Conservation (phyloP, 2,113 vertebrate species). For the Tonatia bakeri region DNA sequence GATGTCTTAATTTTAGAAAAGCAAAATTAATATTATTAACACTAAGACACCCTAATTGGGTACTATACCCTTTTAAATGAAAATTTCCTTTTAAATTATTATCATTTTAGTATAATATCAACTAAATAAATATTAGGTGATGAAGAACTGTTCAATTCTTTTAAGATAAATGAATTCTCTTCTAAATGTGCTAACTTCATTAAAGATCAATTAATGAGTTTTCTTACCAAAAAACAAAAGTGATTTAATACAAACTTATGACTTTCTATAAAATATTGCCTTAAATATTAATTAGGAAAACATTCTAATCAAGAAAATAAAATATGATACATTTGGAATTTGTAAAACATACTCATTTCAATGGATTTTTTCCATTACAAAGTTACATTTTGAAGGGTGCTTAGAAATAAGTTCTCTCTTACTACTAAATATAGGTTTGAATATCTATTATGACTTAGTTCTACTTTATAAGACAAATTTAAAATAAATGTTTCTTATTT, state of each 20-base stretch:
- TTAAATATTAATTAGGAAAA: constrained; percentile 5
- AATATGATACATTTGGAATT: background rate
- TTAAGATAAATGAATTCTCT: constrained; percentile 27
- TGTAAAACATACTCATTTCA: background rate
- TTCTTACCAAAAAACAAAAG: background rate
- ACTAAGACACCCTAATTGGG: background rate
- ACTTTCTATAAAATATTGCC: background rate
- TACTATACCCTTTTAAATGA: background rate
- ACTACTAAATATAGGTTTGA: background rate
- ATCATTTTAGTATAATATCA: constrained; percentile 4
- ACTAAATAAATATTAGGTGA: background rate
- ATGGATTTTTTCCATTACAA: background rate
- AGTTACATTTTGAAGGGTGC: background rate
- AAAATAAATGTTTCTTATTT: background rate
- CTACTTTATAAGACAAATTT: background rate
- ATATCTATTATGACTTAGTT: background rate
- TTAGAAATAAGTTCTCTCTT: background rate
- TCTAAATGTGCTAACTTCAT: constrained; percentile 27
- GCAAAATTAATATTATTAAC: constrained; percentile 29
- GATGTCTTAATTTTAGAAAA: constrained; percentile 32
- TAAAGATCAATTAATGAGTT: background rate
- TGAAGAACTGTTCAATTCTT: background rate
- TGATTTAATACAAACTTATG: background rate
- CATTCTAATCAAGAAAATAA: background rate
- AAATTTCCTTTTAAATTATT: constrained; percentile 28